Percentiles rank a stretch among this genome's conserved stretches.
Conservation (phyloP, 2,888 invertebrate species). For the Carabus problematicus region DNA sequence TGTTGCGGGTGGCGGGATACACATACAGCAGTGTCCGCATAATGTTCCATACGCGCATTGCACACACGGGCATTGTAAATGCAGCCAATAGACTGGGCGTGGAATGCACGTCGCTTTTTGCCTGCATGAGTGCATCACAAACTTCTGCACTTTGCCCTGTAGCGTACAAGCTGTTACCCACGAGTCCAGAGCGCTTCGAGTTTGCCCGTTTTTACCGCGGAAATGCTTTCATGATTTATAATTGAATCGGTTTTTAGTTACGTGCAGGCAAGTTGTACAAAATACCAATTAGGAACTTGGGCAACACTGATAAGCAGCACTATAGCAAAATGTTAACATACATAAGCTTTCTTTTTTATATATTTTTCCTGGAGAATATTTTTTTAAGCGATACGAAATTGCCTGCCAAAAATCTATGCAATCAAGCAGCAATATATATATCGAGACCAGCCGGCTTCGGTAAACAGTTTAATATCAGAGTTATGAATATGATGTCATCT, state of each 20-base stretch:
- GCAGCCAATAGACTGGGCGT: background rate
- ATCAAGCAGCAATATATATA: no score
- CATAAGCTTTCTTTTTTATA: no score
- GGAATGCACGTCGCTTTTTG: constrained; percentile 1
- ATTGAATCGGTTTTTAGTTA: background rate
- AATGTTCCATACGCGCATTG: constrained; percentile 3
- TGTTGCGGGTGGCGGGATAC: background rate
- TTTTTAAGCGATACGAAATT: no score
- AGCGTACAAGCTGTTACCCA: constrained; percentile 7
- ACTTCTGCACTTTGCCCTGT: constrained; percentile 7
- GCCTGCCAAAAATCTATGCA: no score
- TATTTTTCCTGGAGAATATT: no score
- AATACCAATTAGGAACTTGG: no score
- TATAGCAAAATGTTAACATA: no score
- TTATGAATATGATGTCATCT: constrained; percentile 40
- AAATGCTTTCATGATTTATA: constrained; percentile 7
- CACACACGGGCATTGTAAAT: constrained; percentile 7
- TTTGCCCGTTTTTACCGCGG: background rate
- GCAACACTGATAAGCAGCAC: no score
- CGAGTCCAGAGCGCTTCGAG: no score
- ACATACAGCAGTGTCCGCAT: constrained; percentile 2
- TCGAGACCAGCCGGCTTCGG: background rate
- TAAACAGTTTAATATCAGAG: constrained; percentile 41
- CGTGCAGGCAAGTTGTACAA: no score
- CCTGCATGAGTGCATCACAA: constrained; percentile 1